These are phyloP conservation scores for Mythimna lalbum DNA, from an alignment of 2,888 invertebrate genomes.

Conservation along the genomic window DNA sequence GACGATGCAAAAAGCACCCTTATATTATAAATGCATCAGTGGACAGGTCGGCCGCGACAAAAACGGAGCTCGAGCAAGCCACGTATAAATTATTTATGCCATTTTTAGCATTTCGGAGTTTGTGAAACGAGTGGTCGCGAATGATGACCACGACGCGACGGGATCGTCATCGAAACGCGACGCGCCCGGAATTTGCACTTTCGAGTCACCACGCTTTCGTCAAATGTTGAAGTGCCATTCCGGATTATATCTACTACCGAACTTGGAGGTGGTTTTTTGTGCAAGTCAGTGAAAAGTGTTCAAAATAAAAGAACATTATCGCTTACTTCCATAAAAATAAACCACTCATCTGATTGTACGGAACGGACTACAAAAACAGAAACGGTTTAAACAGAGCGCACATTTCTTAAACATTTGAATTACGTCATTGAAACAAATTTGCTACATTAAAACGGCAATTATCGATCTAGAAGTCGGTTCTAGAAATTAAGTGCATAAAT, in stretches of 20 bases:
- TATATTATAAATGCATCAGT: slow-evolving; percentile 91
- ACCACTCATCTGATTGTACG: background rate
- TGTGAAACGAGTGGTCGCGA: slow-evolving; percentile 75
- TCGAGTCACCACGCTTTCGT: slow-evolving; percentile 46
- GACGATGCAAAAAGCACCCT: slow-evolving; percentile 89
- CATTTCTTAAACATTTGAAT: slow-evolving; percentile 14
- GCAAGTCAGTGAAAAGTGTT: slow-evolving; percentile 6
- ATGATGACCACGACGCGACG: slow-evolving; percentile 69
- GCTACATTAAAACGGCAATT: slow-evolving; percentile 45
- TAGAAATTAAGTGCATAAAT: slow-evolving; percentile 68
- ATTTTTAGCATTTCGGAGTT: slow-evolving; percentile 90
- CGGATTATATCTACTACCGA: slow-evolving; percentile 14
- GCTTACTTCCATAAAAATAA: slow-evolving; percentile 15
- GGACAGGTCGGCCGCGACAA: slow-evolving; percentile 89
- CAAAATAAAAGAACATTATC: slow-evolving; percentile 8
- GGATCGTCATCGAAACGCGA: slow-evolving; percentile 66
- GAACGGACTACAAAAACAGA: background rate
- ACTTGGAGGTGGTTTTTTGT: slow-evolving; percentile 24
- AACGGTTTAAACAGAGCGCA: background rate
- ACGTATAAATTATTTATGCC: slow-evolving; percentile 90
- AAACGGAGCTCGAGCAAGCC: slow-evolving; percentile 85
- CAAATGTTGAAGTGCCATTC: slow-evolving; percentile 41
- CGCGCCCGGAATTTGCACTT: slow-evolving; percentile 61
- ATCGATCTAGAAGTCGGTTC: slow-evolving; percentile 55
- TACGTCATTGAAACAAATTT: slow-evolving; percentile 54